These are phyloP conservation scores for Temnothorax rugatulus DNA, from an alignment of 2,888 invertebrate species.

Conservation along the genomic window DNA sequence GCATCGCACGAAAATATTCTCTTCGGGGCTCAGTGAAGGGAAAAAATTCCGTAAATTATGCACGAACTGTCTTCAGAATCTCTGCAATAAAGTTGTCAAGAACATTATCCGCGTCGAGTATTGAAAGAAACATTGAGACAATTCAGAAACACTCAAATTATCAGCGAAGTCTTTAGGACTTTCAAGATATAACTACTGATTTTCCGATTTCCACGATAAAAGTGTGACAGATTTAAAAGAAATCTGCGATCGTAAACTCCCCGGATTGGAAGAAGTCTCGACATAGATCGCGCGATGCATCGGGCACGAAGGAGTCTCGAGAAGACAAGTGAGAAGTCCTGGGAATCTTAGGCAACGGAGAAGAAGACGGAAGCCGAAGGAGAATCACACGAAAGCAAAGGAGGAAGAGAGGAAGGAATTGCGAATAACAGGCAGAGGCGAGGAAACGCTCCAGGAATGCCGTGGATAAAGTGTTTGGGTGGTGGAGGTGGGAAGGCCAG, in stretches of 20 bases:
- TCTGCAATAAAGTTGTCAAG: not conserved
- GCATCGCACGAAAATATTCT: not conserved
- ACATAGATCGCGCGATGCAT: conserved; percentile 56
- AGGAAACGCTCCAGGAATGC: conserved; percentile 81
- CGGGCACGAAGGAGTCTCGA: conserved; percentile 44
- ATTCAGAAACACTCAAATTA: not conserved
- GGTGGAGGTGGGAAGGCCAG: conserved; percentile 83
- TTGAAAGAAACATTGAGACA: not conserved
- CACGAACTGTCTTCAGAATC: not conserved
- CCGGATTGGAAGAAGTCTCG: not conserved
- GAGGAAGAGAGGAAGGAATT: conserved; percentile 33
- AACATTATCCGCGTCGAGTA: not conserved
- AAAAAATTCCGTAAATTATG: conserved; percentile 8
- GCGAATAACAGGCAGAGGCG: conserved; percentile 69
- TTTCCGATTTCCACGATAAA: not conserved
- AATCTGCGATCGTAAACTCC: not conserved
- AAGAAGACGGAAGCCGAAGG: conserved; percentile 38
- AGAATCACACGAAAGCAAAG: conserved; percentile 36
- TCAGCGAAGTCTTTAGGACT: not conserved
- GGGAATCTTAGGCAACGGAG: conserved; percentile 57
- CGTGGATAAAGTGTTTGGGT: conserved; percentile 86
- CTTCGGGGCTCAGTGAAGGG: not conserved
- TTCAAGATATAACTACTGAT: not conserved
- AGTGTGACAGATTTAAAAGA: not conserved
- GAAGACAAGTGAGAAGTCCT: conserved; percentile 63